Base-by-base conservation (phyloP, 2,113 vertebrate genomes). In the Stigmatopora argus region DNA sequence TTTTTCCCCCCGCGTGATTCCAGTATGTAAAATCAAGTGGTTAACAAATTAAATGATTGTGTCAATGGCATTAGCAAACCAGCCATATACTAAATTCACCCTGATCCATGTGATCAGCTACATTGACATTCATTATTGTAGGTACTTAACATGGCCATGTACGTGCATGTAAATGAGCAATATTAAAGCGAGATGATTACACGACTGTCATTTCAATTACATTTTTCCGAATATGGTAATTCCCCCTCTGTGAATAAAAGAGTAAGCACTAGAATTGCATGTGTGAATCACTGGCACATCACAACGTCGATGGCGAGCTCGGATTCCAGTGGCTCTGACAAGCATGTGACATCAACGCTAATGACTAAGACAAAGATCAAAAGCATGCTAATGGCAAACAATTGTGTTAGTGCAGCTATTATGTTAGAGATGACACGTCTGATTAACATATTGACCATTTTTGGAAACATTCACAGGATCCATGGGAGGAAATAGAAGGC, bases 401-500 rank as follows among this genome's bases (percentile, higher is more conserved):
- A 84, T 84, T 78, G 71, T 70, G 78, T 85, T 84, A 78, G 73
- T 72, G 44, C 65, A 77, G 80, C 78, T 66, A 61, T 80, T 81
- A 74, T 78, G 70, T 82, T 79, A 44, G 64, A 64, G 72, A 75
- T 83, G 84, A 82, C 86, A 78, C 80, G 69, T 77, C 79, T 78
- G 77, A 84, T 86, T 80, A 86, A 73, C 78, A 84, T 80, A 69
- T 79, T 21, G 38, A 44, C 38, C 34, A 45, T 45, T 19, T 23
- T 61, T 14, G 67, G 69, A 56, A 53, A 31, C 70, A 66, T 75
- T 70, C 72, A 67, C 62, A 31, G 2, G 1, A 19, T 21, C 11
- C 2, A 21, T 13, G 53, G 19, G 4, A 52, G 13, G n/a, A 52
- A 52, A 21, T 52, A 52, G 11, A 10, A 52, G 1, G 4, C 21